Conservation (phyloP, 2,888 invertebrate genomes). For the Ormia ochracea region DNA sequence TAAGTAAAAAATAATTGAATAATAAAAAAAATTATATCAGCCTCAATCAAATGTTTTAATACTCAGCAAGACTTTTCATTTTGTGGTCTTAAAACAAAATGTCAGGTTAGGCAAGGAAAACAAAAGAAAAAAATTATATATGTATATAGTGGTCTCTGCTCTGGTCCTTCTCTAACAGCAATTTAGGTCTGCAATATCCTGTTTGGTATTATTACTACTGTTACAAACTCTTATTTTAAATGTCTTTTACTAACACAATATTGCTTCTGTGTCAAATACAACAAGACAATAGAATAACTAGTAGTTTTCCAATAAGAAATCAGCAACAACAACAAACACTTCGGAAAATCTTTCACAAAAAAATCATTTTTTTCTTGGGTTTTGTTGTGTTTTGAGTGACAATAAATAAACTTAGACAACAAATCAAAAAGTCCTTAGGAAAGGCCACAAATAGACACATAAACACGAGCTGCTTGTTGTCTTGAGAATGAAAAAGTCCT, state of each 20-base stretch:
- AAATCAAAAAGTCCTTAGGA: conserved; percentile 62
- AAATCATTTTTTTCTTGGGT: not conserved
- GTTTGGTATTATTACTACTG: conserved; percentile 13
- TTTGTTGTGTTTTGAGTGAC: conserved; percentile 52
- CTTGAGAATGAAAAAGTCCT: not conserved
- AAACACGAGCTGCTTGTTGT: conserved; percentile 7
- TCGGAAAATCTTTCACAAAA: conserved; percentile 11
- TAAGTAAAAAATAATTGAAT: conserved; percentile 25
- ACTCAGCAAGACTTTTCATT: conserved; percentile 1
- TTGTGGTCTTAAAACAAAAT: not conserved
- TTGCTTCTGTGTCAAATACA: conserved; percentile 35
- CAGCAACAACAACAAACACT: not conserved
- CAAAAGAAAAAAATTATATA: not conserved
- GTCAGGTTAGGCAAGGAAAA: conserved; percentile 25
- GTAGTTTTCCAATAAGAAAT: not conserved
- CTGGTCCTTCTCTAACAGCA: conserved; percentile 41
- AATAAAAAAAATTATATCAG: not conserved
- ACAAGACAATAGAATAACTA: conserved; percentile 14
- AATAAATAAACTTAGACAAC: conserved; percentile 62
- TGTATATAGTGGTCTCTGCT: not conserved
- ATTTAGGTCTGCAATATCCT: conserved; percentile 62
- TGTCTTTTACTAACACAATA: not conserved
- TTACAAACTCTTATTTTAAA: not conserved
- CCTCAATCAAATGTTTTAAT: conserved; percentile 4
- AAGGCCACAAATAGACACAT: conserved; percentile 48